Evolutionary conservation across 2,113 vertebrate species (phyloP).

Genomic region (Athene cunicularia): DNA sequence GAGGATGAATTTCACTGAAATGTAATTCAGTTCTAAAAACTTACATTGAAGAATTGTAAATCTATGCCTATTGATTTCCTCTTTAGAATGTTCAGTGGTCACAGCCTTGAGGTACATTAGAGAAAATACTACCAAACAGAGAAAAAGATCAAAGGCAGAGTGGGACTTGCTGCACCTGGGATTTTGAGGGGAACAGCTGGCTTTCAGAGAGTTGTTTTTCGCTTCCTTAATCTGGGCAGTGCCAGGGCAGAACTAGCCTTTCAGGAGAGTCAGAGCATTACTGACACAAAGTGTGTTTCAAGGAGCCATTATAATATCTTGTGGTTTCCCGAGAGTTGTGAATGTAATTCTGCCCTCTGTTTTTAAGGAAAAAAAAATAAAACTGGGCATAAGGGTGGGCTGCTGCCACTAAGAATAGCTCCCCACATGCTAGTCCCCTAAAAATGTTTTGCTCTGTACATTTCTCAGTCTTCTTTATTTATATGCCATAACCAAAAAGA

Average conservation of each 20-base stretch:
- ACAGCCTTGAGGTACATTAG: background rate
- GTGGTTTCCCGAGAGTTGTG: background rate
- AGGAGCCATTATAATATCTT: background rate
- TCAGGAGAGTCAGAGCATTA: background rate
- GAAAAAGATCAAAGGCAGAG: slow-evolving; percentile 18
- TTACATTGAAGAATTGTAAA: slow-evolving; percentile 9
- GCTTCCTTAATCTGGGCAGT: background rate
- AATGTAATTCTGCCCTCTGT: background rate
- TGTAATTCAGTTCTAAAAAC: background rate
- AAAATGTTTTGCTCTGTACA: background rate
- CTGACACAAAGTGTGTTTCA: background rate
- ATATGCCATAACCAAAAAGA: background rate
- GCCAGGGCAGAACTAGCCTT: background rate
- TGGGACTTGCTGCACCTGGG: background rate
- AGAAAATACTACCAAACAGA: slow-evolving; percentile 27
- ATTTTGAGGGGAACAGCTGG: background rate
- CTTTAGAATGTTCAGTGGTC: background rate
- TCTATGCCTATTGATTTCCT: slow-evolving; percentile 54
- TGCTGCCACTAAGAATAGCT: background rate
- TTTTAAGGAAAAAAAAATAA: background rate
- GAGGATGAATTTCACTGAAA: slow-evolving; percentile 4
- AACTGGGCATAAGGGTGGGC: background rate
- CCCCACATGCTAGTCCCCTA: background rate
- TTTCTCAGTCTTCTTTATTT: background rate
- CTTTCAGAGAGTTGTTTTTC: background rate